phyloP scores from a whole-genome alignment of 2,797 vertebrate species.

The Hydrophis major region DNA sequence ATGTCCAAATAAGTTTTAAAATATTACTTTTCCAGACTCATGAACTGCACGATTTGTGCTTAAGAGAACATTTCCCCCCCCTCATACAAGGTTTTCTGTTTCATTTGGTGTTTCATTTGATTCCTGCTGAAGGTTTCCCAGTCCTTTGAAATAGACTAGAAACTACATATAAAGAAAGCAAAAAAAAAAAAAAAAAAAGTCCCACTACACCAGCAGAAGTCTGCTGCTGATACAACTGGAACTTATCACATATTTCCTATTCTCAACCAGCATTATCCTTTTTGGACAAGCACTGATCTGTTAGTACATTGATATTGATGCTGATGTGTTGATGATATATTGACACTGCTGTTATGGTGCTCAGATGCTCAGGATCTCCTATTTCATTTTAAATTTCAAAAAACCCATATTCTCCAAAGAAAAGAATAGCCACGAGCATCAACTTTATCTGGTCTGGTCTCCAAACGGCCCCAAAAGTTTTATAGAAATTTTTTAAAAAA shows the following conservation, averaged over 20 bases:
- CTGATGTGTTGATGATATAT: neutral
- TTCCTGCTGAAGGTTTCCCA: neutral
- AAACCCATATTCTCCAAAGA: neutral
- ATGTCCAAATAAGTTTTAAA: neutral
- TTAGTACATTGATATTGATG: neutral
- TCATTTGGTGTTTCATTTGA: neutral
- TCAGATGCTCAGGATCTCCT: neutral
- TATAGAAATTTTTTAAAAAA: neutral
- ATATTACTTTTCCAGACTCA: neutral
- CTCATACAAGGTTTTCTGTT: neutral
- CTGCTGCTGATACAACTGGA: neutral
- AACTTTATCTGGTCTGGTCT: neutral
- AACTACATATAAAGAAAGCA: neutral
- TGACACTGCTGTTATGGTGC: neutral
- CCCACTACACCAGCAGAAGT: neutral
- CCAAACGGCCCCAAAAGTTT: neutral
- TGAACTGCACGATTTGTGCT: neutral
- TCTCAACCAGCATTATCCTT: neutral
- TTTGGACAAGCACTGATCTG: neutral
- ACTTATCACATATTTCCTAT: neutral
- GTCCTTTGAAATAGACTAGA: neutral
- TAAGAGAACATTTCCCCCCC: neutral
- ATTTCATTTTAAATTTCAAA: neutral
- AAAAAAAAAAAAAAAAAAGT: neutral
- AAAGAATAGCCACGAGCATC: neutral